Conservation (phyloP, 2,888 invertebrate species). For the Marasmarcha lunaedactyla region DNA sequence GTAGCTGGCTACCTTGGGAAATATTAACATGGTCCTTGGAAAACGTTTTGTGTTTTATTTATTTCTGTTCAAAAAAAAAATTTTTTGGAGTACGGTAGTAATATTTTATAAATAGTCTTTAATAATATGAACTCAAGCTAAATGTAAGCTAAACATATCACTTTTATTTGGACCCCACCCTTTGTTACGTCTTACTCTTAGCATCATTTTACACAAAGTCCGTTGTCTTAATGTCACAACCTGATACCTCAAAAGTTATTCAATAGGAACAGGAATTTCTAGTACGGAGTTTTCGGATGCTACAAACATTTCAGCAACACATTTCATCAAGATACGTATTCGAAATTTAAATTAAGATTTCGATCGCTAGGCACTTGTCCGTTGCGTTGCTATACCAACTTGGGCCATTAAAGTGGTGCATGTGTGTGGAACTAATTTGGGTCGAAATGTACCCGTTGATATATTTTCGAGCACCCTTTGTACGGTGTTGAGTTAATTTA, state of each 20-base stretch:
- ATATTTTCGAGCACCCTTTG: too few relatives aligned
- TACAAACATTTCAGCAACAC: conserved; percentile 14
- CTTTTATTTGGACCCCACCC: too few relatives aligned
- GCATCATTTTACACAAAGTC: conserved; percentile 8
- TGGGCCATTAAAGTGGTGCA: conserved; percentile 36
- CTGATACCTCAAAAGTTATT: neutral
- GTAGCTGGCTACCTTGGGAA: conserved; percentile 4
- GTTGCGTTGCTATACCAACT: conserved; percentile 26
- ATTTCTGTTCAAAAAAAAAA: too few relatives aligned
- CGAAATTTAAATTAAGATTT: conserved; percentile 33
- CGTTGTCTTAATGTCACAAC: neutral
- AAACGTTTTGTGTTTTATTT: too few relatives aligned
- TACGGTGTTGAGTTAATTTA: too few relatives aligned
- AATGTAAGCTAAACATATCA: too few relatives aligned
- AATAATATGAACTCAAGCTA: too few relatives aligned
- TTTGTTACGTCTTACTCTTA: too few relatives aligned
- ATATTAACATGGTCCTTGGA: neutral
- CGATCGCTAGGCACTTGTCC: conserved; percentile 23
- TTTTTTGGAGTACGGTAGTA: too few relatives aligned
- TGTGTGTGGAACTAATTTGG: conserved; percentile 45
- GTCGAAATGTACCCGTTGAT: neutral
- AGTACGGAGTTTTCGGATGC: neutral
- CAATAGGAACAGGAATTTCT: conserved; percentile 3
- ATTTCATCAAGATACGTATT: conserved; percentile 22
- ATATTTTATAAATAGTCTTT: too few relatives aligned